These are phyloP conservation scores for Hoplodrina blanda DNA, from an alignment of 2,888 invertebrate species.

Conservation along the genomic window DNA sequence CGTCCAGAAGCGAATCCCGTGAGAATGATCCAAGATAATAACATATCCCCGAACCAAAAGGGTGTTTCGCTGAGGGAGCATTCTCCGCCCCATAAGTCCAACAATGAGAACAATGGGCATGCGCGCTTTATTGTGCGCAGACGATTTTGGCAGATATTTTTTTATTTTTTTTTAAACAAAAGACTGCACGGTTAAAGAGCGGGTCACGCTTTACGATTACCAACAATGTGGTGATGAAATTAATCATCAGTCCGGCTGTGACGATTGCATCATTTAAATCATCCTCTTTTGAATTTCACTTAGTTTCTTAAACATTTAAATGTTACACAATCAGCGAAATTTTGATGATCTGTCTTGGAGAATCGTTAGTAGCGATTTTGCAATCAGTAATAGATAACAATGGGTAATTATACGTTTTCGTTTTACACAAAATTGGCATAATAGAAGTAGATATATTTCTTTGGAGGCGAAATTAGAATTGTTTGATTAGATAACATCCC, in stretches of 20 bases:
- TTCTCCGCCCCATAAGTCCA: slow-evolving; percentile 71
- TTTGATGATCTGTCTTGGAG: slow-evolving; percentile 53
- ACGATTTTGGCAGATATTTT: slow-evolving; percentile 69
- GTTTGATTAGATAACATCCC: slow-evolving; percentile 53
- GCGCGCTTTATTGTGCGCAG: slow-evolving; percentile 74
- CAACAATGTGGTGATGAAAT: slow-evolving; percentile 84
- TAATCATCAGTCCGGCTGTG: slow-evolving; percentile 76
- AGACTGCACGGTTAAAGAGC: slow-evolving; percentile 77
- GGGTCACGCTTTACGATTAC: slow-evolving; percentile 79
- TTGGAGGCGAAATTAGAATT: slow-evolving; percentile 35
- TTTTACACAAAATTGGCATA: slow-evolving; percentile 55
- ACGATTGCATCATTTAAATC: slow-evolving; percentile 73
- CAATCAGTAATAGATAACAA: slow-evolving; percentile 60
- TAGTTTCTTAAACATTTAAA: slow-evolving; percentile 63
- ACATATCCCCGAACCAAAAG: slow-evolving; percentile 65
- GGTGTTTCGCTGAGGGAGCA: slow-evolving; percentile 74
- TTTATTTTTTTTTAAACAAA: slow-evolving; percentile 76
- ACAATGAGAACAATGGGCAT: slow-evolving; percentile 79
- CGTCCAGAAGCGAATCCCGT: slow-evolving; percentile 66
- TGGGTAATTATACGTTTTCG: slow-evolving; percentile 55
- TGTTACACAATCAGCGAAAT: slow-evolving; percentile 65
- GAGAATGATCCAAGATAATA: slow-evolving; percentile 76
- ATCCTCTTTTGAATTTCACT: slow-evolving; percentile 65
- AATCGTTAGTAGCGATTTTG: slow-evolving; percentile 46
- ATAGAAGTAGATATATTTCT: slow-evolving; percentile 32